phyloP scores from a whole-genome alignment of 2,797 vertebrate genomes.

The Urophycis tenuis region DNA sequence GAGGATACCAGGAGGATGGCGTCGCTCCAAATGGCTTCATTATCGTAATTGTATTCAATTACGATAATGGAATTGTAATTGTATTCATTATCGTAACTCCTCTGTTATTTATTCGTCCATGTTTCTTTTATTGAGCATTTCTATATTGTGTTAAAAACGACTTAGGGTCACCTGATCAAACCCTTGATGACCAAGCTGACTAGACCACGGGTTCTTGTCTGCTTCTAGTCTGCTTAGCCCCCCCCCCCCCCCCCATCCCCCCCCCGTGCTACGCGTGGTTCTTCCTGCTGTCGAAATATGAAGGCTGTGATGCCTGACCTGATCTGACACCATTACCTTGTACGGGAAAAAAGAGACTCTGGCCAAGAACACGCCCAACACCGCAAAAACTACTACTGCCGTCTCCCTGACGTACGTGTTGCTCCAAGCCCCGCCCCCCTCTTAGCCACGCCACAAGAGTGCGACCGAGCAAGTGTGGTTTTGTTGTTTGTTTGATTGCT shows the following conservation, averaged over 20 bases:
- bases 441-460: neutral
- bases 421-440: neutral
- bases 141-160: neutral
- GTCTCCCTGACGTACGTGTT: neutral
- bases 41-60: too few relatives aligned
- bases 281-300: neutral
- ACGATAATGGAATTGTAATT: too few relatives aligned
- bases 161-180: neutral
- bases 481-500: too few relatives aligned
- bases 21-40: too few relatives aligned
- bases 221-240: neutral
- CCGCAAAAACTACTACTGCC: neutral
- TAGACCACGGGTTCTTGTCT: too few relatives aligned
- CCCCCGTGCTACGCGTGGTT: too few relatives aligned
- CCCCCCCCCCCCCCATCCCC: too few relatives aligned
- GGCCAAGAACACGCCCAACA: neutral
- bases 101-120: neutral
- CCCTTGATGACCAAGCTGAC: neutral
- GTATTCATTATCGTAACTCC: too few relatives aligned
- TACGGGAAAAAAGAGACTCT: neutral
- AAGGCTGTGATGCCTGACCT: neutral
- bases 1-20: slow-evolving; percentile 35
- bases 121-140: slow-evolving; percentile 11
- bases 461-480: neutral
- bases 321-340: neutral